Evolutionary conservation across 2,113 vertebrate genomes (phyloP).

Genomic region (Leptobrachium ailaonicum): DNA sequence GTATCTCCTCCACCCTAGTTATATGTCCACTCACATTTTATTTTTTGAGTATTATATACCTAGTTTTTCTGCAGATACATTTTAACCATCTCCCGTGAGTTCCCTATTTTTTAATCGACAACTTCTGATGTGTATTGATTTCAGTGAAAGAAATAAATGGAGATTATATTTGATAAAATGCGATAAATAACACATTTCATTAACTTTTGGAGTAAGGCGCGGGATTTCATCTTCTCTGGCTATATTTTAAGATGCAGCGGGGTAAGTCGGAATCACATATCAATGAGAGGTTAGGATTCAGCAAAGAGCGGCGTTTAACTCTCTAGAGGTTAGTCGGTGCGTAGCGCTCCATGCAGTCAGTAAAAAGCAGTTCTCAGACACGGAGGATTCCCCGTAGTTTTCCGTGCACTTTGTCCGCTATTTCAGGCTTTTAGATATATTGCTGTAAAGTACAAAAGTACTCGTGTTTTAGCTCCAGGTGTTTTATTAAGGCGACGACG

Average conservation of each 20-base stretch:
- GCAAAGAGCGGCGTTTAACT: conserved; percentile 19
- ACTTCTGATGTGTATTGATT: no score
- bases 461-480: background rate
- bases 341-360: background rate
- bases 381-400: background rate
- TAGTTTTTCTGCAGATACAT: no score
- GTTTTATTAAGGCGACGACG: conserved; percentile 10
- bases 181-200: background rate
- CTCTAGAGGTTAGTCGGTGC: conserved; percentile 15
- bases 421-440: background rate
- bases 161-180: no score
- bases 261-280: conserved; percentile 15
- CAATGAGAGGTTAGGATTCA: background rate
- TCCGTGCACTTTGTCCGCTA: background rate
- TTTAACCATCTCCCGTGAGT: no score
- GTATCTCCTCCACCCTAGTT: no score
- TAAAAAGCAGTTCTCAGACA: background rate
- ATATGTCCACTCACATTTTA: no score
- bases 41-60: no score
- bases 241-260: conserved; percentile 1
- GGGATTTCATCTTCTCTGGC: background rate
- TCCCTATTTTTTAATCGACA: no score
- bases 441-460: background rate
- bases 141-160: no score
- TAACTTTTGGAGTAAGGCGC: background rate